These are phyloP conservation scores for Papilio elwesi DNA, from an alignment of 2,888 invertebrate genomes.

Conservation along the genomic window DNA sequence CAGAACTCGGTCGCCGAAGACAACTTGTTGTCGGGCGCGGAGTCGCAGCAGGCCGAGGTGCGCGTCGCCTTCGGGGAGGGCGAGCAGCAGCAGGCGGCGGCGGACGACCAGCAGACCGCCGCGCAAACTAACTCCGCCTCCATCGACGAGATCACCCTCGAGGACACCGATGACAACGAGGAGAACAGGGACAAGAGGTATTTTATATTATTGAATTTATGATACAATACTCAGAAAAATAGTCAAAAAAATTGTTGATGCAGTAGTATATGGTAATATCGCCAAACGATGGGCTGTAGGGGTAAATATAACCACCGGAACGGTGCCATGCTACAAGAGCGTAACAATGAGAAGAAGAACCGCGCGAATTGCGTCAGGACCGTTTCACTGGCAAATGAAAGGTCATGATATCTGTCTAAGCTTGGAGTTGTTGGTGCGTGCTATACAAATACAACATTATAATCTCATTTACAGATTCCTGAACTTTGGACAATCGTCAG, in stretches of 20 bases:
- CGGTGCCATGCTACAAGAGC: no score
- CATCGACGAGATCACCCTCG: conserved; percentile 88
- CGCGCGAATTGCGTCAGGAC: no score
- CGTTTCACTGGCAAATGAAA: no score
- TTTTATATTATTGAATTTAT: not conserved
- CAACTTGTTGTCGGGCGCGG: conserved; percentile 82
- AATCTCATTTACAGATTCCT: conserved; percentile 79
- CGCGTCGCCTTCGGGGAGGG: conserved; percentile 84
- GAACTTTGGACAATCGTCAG: conserved; percentile 85
- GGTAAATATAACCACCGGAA: no score
- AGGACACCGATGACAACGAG: conserved; percentile 88
- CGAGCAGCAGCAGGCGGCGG: conserved; percentile 51
- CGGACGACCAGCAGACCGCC: conserved; percentile 73
- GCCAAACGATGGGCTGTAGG: no score
- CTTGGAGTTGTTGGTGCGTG: not conserved
- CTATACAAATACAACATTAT: not conserved
- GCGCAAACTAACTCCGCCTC: conserved; percentile 86
- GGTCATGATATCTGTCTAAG: no score
- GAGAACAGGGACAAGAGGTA: conserved; percentile 92
- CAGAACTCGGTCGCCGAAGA: conserved; percentile 76
- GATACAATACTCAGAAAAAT: no score
- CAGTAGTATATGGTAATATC: no score
- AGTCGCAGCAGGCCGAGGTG: conserved; percentile 86
- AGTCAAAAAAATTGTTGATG: not conserved
- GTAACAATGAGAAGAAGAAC: no score